Percentiles rank a stretch among this genome's conserved stretches.
Conservation (phyloP, 1,140 invertebrate species). For the Pogonomyrmex californicus region DNA sequence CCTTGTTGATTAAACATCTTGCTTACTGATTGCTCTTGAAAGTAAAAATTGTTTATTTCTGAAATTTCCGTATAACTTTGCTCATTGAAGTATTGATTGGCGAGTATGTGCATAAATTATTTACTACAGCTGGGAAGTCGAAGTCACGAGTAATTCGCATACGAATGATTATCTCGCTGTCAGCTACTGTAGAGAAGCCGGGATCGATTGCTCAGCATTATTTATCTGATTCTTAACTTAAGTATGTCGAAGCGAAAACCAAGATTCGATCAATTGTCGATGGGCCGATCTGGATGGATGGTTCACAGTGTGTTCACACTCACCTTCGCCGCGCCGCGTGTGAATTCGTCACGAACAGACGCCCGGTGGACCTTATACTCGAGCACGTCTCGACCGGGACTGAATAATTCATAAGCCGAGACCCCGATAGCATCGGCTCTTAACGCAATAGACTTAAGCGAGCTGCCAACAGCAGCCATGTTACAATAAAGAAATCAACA, state of each 20-base stretch:
- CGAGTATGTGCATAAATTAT: neutral
- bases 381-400: slow-evolving; percentile 65
- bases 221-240: slow-evolving; percentile 8
- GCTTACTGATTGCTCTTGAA: neutral
- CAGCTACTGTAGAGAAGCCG: slow-evolving; percentile 21
- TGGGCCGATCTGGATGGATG: neutral
- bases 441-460: slow-evolving; percentile 82
- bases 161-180: slow-evolving; percentile 29
- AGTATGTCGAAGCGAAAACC: slow-evolving; percentile 2
- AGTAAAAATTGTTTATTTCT: neutral
- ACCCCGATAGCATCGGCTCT: slow-evolving; percentile 79
- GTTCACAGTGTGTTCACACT: neutral
- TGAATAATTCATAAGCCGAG: slow-evolving; percentile 82
- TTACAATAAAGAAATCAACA: slow-evolving; percentile 84
- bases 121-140: neutral
- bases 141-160: neutral
- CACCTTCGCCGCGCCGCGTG: slow-evolving; percentile 6
- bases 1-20: neutral
- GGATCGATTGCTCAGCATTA: slow-evolving; percentile 40
- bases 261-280: slow-evolving; percentile 40
- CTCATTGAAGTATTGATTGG: neutral
- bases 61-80: neutral
- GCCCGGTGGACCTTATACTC: slow-evolving; percentile 61
- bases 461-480: slow-evolving; percentile 86
- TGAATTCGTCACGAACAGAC: slow-evolving; percentile 62